These are phyloP conservation scores for Lipotes vexillifer DNA, from an alignment of 2,113 vertebrate genomes.

Conservation along the genomic window DNA sequence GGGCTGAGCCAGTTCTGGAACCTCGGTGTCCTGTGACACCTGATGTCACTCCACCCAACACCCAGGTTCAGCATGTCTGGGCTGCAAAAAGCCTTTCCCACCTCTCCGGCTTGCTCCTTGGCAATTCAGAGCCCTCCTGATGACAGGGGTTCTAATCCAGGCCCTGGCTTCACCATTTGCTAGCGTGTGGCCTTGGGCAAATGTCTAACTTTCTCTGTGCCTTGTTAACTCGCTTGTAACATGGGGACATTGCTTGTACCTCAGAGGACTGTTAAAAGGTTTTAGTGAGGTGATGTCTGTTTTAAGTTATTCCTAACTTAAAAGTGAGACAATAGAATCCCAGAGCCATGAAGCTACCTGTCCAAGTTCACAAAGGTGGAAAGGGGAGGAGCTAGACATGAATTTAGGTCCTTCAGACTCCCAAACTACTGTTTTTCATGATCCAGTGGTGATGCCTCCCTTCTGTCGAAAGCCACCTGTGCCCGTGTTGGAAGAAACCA, in stretches of 20 bases:
- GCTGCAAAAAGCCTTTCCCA: not conserved
- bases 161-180: not conserved
- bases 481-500: not conserved
- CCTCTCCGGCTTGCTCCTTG: fast-evolving
- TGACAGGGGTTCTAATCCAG: not conserved
- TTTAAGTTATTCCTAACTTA: not conserved
- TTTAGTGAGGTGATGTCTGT: not conserved
- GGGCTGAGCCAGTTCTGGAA: not conserved
- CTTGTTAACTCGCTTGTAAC: not conserved
- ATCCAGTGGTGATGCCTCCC: not conserved
- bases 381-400: not conserved
- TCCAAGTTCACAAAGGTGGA: not conserved
- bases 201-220: not conserved
- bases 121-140: not conserved
- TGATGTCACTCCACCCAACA: fast-evolving
- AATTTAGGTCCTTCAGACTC: too few species aligned
- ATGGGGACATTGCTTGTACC: not conserved
- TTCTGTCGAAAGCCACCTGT: not conserved
- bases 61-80: not conserved
- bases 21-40: not conserved
- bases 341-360: not conserved
- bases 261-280: not conserved
- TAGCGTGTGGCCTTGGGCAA: not conserved
- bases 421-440: not conserved
- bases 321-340: not conserved